phyloP scores from a whole-genome alignment of 1,140 invertebrate genomes.

The Diabrotica undecimpunctata region DNA sequence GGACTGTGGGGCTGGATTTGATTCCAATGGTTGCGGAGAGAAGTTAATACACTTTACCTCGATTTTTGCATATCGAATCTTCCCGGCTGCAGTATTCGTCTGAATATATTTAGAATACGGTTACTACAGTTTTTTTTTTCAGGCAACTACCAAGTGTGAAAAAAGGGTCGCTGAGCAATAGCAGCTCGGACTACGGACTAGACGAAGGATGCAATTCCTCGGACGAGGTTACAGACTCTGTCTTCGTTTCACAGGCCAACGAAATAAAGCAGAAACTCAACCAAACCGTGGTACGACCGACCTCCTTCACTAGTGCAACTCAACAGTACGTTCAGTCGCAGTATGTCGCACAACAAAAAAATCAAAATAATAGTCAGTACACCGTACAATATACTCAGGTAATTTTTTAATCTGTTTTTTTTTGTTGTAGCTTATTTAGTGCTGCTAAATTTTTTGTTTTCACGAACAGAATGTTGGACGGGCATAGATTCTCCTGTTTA shows the following conservation, averaged over 20 bases:
- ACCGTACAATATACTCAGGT: slow-evolving; percentile 32
- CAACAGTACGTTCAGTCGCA: slow-evolving; percentile 30
- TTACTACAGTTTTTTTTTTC: neutral
- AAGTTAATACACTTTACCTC: too few species aligned
- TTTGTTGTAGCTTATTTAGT: too few species aligned
- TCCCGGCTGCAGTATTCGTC: too few species aligned
- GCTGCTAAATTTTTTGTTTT: too few species aligned
- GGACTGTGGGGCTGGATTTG: too few species aligned
- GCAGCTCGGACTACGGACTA: slow-evolving; percentile 63
- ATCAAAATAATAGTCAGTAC: slow-evolving; percentile 33
- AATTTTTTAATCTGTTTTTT: neutral
- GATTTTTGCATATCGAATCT: too few species aligned
- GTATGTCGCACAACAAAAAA: slow-evolving; percentile 26
- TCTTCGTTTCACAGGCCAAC: slow-evolving; percentile 42
- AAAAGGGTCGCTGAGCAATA: slow-evolving; percentile 46
- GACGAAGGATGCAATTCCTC: slow-evolving; percentile 69
- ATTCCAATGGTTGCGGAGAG: too few species aligned
- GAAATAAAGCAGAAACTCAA: slow-evolving; percentile 27
- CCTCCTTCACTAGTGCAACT: slow-evolving; percentile 21
- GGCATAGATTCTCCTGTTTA: too few species aligned
- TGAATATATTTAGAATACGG: too few species aligned
- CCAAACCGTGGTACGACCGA: slow-evolving; percentile 29
- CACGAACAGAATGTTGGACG: too few species aligned
- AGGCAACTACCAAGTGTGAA: slow-evolving; percentile 51
- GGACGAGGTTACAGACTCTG: slow-evolving; percentile 59